Evolutionary conservation across 1,140 invertebrate genomes (phyloP).

Genomic region (Cyclargus thomasi): DNA sequence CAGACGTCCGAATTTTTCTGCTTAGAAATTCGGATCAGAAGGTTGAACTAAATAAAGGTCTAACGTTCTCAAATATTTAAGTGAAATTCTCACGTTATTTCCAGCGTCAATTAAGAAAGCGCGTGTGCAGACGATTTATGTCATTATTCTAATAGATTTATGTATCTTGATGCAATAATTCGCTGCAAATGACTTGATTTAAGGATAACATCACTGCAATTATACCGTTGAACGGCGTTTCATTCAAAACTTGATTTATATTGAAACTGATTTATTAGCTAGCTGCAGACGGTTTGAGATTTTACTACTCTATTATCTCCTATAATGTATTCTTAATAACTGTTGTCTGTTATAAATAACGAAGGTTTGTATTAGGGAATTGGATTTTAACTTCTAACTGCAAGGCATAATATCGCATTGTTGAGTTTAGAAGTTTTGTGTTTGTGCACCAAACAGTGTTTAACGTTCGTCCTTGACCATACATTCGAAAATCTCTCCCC

Average conservation of each 20-base stretch:
- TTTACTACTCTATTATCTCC: background rate
- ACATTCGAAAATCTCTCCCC: no score
- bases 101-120: constrained; percentile 9
- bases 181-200: constrained; percentile 11
- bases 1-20: no score
- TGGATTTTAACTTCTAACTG: no score
- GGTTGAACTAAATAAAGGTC: no score
- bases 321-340: background rate
- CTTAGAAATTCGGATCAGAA: no score
- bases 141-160: constrained; percentile 13
- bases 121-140: background rate
- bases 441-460: no score
- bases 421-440: no score
- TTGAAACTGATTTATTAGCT: background rate
- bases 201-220: constrained; percentile 6
- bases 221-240: background rate
- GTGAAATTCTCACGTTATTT: background rate
- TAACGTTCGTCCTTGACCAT: no score
- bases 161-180: background rate
- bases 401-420: no score
- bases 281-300: background rate
- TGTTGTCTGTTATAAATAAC: no score
- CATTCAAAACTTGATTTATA: constrained; percentile 5
- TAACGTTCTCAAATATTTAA: background rate
- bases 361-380: no score